Percentiles rank a stretch among this genome's conserved stretches.
Evolutionary conservation across 2,888 invertebrate species (phyloP).

Genomic region (Nudaria mundana): DNA sequence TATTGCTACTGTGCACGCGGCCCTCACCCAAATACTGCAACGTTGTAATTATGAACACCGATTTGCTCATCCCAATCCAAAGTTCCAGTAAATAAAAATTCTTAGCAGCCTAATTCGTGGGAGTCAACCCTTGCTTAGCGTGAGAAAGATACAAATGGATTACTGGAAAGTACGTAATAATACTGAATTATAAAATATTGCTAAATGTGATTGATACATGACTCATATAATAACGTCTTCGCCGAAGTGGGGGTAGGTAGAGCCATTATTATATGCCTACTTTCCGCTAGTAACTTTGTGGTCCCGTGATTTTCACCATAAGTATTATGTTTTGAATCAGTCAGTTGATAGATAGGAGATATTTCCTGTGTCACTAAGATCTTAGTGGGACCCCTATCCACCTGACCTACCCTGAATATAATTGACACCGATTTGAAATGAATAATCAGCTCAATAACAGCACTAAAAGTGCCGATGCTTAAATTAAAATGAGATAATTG

Average conservation of each 20-base stretch:
- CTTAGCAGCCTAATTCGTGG: conserved; percentile 70
- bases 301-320: too few relatives aligned
- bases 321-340: too few relatives aligned
- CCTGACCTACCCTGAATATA: too few relatives aligned
- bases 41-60: conserved; percentile 73
- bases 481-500: conserved; percentile 75
- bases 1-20: conserved; percentile 78
- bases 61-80: conserved; percentile 69
- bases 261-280: too few relatives aligned
- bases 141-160: conserved; percentile 62
- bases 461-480: conserved; percentile 52
- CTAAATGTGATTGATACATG: not conserved
- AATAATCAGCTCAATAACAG: conserved; percentile 40
- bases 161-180: conserved; percentile 31
- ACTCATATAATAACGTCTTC: too few relatives aligned
- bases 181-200: conserved; percentile 28
- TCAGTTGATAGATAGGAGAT: too few relatives aligned
- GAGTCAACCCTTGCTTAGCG: conserved; percentile 67
- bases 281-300: too few relatives aligned
- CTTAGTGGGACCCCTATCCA: too few relatives aligned
- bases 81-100: conserved; percentile 70
- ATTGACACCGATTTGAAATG: conserved; percentile 33
- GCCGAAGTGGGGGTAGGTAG: too few relatives aligned
- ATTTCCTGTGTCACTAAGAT: too few relatives aligned
- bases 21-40: conserved; percentile 66